Percentiles rank a stretch among this genome's conserved stretches.
phyloP scores from a whole-genome alignment of 1,140 invertebrate genomes.

The Caligus rogercresseyi region DNA sequence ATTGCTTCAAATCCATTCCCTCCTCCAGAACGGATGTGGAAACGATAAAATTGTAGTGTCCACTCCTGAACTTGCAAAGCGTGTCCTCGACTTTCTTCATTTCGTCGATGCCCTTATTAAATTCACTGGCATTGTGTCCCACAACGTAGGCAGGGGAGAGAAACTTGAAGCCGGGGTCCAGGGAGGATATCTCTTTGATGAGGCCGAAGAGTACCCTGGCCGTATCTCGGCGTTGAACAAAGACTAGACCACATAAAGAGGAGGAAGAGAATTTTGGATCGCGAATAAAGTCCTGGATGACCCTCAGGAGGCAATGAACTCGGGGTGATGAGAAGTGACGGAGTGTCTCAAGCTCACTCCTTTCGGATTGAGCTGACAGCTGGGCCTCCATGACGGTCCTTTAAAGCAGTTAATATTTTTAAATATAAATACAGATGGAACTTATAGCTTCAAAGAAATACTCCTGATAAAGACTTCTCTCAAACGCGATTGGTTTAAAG shows the following conservation, averaged over 20 bases:
- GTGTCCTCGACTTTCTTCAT: conserved; percentile 23
- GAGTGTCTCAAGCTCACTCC: neutral
- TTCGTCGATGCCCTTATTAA: conserved; percentile 22
- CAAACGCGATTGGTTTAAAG: too few species aligned
- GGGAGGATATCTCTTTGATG: neutral
- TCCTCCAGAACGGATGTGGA: conserved; percentile 65
- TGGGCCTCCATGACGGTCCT: too few species aligned
- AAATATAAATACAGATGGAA: too few species aligned
- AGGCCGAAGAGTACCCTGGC: neutral
- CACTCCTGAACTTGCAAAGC: conserved; percentile 36
- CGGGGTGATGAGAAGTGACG: neutral
- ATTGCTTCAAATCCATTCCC: conserved; percentile 61
- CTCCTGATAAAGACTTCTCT: too few species aligned
- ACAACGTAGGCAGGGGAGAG: neutral
- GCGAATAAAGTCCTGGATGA: neutral
- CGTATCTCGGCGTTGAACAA: neutral
- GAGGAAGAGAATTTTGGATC: neutral
- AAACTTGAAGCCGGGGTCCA: neutral
- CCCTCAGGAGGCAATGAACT: neutral
- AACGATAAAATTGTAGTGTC: conserved; percentile 51
- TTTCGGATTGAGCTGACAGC: too few species aligned
- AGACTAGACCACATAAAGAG: neutral
- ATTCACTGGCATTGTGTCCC: neutral
- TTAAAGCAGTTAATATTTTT: too few species aligned
- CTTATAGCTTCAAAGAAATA: too few species aligned